These are phyloP conservation scores for Protonibea diacanthus DNA, from an alignment of 2,797 vertebrate genomes.

Conservation along the genomic window DNA sequence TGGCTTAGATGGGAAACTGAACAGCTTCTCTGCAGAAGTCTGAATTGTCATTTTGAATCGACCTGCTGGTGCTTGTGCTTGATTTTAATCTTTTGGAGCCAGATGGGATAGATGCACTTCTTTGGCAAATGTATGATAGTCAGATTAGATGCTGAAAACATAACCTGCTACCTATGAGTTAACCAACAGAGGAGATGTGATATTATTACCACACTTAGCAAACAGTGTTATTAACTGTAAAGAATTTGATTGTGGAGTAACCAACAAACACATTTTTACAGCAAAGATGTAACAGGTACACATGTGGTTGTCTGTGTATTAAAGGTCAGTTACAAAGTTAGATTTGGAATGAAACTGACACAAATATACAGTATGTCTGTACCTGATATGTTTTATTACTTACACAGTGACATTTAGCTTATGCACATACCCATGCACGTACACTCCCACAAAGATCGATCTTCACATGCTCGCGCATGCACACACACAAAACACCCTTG, in stretches of 20 bases:
- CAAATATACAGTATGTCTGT: not conserved
- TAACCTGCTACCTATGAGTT: not conserved
- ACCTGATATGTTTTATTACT: not conserved
- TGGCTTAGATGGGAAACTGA: conserved; percentile 7
- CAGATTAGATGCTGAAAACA: not conserved
- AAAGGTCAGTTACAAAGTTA: not conserved
- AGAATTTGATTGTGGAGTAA: not conserved
- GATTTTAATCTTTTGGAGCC: conserved; percentile 4
- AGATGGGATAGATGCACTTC: not conserved
- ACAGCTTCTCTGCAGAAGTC: not conserved
- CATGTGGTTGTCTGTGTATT: not conserved
- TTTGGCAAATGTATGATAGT: conserved; percentile 3
- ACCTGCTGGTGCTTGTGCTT: not conserved
- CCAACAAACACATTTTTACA: not conserved
- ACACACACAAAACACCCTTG: conserved; percentile 21
- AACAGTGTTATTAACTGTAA: not conserved
- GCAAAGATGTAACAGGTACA: conserved; percentile 1
- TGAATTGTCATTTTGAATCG: conserved; percentile 1
- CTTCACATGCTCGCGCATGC: conserved; percentile 1
- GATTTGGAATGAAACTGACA: too few relatives aligned
- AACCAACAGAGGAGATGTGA: too few relatives aligned
- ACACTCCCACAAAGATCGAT: not conserved
- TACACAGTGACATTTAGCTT: not conserved
- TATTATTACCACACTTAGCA: not conserved
- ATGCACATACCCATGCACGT: not conserved